A percentile compares a stretch with the other conserved stretches of the same genome.
phyloP scores from a whole-genome alignment of 2,113 vertebrate species.

The Phalacrocorax pelagicus region DNA sequence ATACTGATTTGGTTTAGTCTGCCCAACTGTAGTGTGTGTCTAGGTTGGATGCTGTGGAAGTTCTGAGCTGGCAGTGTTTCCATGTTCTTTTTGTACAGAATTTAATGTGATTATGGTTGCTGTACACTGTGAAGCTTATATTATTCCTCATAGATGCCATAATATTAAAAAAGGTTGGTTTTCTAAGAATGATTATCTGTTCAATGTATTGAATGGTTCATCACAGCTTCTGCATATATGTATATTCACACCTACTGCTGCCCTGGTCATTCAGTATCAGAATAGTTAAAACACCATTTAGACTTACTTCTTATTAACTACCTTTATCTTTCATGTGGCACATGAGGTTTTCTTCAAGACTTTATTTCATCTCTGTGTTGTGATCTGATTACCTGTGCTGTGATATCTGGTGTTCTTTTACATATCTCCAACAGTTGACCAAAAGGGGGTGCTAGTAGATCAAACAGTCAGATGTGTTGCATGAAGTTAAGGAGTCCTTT shows the following conservation, averaged over 20 bases:
- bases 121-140: background rate
- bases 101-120: background rate
- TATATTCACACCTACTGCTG: background rate
- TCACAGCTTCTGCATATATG: accelerated
- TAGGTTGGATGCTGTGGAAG: background rate
- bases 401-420: background rate
- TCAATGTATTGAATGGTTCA: background rate
- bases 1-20: background rate
- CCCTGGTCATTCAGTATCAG: background rate
- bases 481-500: background rate
- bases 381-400: background rate
- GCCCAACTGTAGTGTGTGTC: background rate
- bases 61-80: background rate
- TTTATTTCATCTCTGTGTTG: background rate
- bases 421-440: conserved; percentile 31
- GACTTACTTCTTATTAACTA: background rate
- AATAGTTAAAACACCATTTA: background rate
- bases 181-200: background rate
- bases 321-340: background rate
- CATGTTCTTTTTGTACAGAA: background rate
- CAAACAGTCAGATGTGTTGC: conserved; percentile 24
- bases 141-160: background rate
- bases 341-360: background rate
- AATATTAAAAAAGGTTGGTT: background rate
- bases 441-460: conserved; percentile 67